Base-by-base conservation (phyloP, 1,140 invertebrate genomes). In the Artemia franciscana region DNA sequence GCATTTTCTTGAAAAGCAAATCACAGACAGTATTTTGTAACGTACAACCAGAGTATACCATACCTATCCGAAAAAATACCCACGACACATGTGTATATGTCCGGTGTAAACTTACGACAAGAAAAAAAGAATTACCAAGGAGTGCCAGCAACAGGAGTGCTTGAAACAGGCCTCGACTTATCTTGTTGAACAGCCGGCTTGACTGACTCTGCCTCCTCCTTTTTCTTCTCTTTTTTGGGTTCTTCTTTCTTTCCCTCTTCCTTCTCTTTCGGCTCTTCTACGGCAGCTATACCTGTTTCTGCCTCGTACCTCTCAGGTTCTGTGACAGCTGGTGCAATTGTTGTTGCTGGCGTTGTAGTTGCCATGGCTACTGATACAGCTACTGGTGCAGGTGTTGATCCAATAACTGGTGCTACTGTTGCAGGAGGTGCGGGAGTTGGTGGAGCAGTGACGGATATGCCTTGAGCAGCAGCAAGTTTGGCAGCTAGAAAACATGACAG, bases 51-150 rank as follows among this genome's bases (percentile, higher is more conserved):
- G n/a, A n/a, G n/a, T n/a, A n/a, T n/a, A n/a, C n/a, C n/a, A n/a
- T n/a, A n/a, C n/a, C n/a, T n/a, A n/a, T n/a, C n/a, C n/a, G n/a
- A n/a, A n/a, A n/a, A n/a, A n/a, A n/a, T n/a, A n/a, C n/a, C n/a
- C n/a, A n/a, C n/a, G n/a, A n/a, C n/a, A n/a, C n/a, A n/a, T n/a
- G n/a, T n/a, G n/a, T n/a, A n/a, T n/a, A n/a, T n/a, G n/a, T n/a
- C n/a, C n/a, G n/a, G n/a, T n/a, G n/a, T n/a, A n/a, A n/a, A n/a
- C n/a, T n/a, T n/a, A n/a, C n/a, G n/a, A n/a, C n/a, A n/a, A n/a
- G n/a, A n/a, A n/a, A n/a, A n/a, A n/a, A n/a, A n/a, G n/a, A 73
- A 75, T 77, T 76, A 92, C 94, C 95, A 98, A 5, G 93, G 92
- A 26, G 94, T 97, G 23, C 93, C 93, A 28, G 90, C 82, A 60